These are phyloP conservation scores for Frieseomelitta varia DNA, from an alignment of 1,140 invertebrate species.

Conservation along the genomic window DNA sequence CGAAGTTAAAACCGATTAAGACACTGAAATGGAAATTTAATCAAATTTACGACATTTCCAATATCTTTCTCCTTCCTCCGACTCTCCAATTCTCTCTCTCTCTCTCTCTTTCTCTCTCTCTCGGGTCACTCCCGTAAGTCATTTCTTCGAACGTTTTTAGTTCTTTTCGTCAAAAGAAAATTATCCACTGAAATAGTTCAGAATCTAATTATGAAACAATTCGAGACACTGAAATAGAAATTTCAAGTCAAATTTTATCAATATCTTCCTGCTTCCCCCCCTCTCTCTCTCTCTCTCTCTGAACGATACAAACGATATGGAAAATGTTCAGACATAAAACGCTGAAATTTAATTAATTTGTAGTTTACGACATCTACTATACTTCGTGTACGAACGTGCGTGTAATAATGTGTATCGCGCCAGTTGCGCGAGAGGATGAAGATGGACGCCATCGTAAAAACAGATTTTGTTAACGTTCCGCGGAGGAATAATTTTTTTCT, in stretches of 20 bases:
- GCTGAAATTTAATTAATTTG: conserved; percentile 1
- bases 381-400: neutral
- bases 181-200: too few relatives aligned
- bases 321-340: neutral
- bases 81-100: too few relatives aligned
- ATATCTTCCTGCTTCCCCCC: neutral
- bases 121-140: too few relatives aligned
- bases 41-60: neutral
- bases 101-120: too few relatives aligned
- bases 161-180: too few relatives aligned
- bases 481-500: neutral
- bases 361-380: neutral
- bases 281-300: neutral
- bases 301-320: neutral
- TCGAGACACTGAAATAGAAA: too few relatives aligned
- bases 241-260: neutral
- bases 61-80: too few relatives aligned
- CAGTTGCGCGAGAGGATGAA: neutral
- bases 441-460: neutral
- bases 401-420: neutral
- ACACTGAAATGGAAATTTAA: too few relatives aligned
- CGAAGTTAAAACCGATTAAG: too few relatives aligned
- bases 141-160: too few relatives aligned
- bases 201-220: too few relatives aligned
- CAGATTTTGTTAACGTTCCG: neutral